Evolutionary conservation across 2,888 invertebrate species (phyloP).

Genomic region (Bruchidius siliquastri): DNA sequence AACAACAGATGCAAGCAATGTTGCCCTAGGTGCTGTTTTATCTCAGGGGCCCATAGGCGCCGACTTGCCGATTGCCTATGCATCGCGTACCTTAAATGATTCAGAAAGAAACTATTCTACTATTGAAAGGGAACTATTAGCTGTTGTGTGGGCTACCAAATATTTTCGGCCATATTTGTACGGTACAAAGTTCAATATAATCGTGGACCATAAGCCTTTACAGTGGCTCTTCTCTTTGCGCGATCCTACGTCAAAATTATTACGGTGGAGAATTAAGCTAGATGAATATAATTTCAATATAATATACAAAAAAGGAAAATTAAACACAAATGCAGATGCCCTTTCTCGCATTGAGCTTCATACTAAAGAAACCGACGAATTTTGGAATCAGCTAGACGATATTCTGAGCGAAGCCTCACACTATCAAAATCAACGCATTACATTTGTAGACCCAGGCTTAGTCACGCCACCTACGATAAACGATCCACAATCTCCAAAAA

Average conservation of each 20-base stretch:
- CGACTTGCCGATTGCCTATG: slow-evolving; percentile 20
- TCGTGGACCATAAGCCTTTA: slow-evolving; percentile 15
- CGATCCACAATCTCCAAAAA: background rate
- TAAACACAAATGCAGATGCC: slow-evolving; percentile 15
- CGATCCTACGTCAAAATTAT: too few relatives aligned
- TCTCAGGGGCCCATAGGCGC: slow-evolving; percentile 20
- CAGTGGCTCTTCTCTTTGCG: slow-evolving; percentile 11
- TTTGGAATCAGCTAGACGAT: slow-evolving; percentile 1
- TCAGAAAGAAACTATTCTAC: slow-evolving; percentile 14
- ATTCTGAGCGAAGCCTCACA: background rate
- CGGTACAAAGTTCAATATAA: too few relatives aligned
- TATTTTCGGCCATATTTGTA: slow-evolving; percentile 14
- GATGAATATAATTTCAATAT: slow-evolving; percentile 11
- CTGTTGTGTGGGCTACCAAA: too few relatives aligned
- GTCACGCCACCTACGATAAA: background rate
- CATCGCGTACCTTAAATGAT: slow-evolving; percentile 5
- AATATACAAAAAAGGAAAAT: slow-evolving; percentile 12
- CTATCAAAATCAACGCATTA: background rate
- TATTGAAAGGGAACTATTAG: slow-evolving; percentile 25
- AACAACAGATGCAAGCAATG: slow-evolving; percentile 24
- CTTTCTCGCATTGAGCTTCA: slow-evolving; percentile 11
- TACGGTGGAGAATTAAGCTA: slow-evolving; percentile 12
- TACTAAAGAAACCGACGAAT: background rate
- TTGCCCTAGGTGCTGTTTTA: slow-evolving; percentile 24
- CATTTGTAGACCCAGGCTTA: background rate